Percentiles rank a stretch among this genome's conserved stretches.
Evolutionary conservation across 2,888 invertebrate genomes (phyloP).

Genomic region (Leptinotarsa tumamoca): DNA sequence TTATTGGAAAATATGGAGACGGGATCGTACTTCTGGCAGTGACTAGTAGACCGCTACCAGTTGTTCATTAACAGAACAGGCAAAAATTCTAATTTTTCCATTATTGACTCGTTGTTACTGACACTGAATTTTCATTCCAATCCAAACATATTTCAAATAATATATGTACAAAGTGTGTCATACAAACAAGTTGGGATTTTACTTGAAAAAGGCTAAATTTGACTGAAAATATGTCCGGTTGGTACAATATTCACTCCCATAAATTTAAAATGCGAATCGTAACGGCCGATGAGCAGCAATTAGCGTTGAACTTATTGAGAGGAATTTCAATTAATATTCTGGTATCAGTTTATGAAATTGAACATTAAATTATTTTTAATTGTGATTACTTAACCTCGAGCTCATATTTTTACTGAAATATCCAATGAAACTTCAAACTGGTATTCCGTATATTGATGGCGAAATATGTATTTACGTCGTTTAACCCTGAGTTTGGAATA

Average conservation of each 20-base stretch:
- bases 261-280: constrained; percentile 11
- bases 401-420: constrained; percentile 3
- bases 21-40: constrained; percentile 5
- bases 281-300: constrained; percentile 24
- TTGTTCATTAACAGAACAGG: not conserved
- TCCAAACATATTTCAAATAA: too few relatives aligned
- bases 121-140: too few relatives aligned
- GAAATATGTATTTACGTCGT: not conserved
- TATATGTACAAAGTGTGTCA: too few relatives aligned
- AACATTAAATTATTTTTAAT: constrained; percentile 16
- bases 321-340: constrained; percentile 34
- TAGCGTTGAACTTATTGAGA: constrained; percentile 34
- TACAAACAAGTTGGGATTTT: not conserved
- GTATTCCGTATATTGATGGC: constrained; percentile 9
- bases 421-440: not conserved
- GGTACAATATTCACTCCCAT: constrained; percentile 1
- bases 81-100: too few relatives aligned
- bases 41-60: not conserved
- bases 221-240: not conserved
- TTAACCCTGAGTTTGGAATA: not conserved
- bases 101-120: too few relatives aligned
- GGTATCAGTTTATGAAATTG: constrained; percentile 21
- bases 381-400: constrained; percentile 15
- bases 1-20: constrained; percentile 5
- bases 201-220: too few relatives aligned